These are phyloP conservation scores for Aegotheles bennettii DNA, from an alignment of 2,113 vertebrate species.

Conservation along the genomic window DNA sequence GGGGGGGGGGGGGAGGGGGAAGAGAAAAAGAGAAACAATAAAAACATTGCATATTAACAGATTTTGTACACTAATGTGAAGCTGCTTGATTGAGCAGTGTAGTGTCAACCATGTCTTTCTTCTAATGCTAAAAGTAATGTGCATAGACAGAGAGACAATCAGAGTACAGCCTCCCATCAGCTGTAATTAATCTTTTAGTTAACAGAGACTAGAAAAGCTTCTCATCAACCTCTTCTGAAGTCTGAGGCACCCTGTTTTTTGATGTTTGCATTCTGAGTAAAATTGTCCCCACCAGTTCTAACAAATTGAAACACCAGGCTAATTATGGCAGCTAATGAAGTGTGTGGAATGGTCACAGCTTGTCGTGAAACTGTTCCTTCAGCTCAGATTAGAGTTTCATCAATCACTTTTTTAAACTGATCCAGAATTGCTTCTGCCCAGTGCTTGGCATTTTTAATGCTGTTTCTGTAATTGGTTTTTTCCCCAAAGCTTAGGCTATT, in stretches of 20 bases:
- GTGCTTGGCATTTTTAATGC: conserved; percentile 84
- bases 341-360: conserved; percentile 92
- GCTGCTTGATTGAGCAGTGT: conserved; percentile 66
- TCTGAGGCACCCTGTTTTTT: conserved; percentile 84
- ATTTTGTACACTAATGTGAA: conserved; percentile 50
- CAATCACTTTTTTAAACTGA: conserved; percentile 93
- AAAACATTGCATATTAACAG: conserved; percentile 62
- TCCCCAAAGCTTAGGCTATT: conserved; percentile 77
- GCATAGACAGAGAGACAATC: conserved; percentile 83
- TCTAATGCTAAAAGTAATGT: conserved; percentile 78
- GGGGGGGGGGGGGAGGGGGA: not conserved
- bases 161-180: conserved; percentile 77
- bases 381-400: conserved; percentile 92
- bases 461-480: conserved; percentile 87
- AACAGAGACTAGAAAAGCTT: conserved; percentile 85
- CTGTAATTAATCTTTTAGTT: conserved; percentile 96
- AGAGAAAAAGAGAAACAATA: conserved; percentile 47
- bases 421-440: conserved; percentile 80
- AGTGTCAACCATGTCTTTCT: conserved; percentile 72
- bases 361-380: conserved; percentile 88
- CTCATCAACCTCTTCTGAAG: conserved; percentile 87
- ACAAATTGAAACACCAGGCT: conserved; percentile 94
- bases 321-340: conserved; percentile 99
- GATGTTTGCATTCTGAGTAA: conserved; percentile 86
- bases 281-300: conserved; percentile 91